phyloP scores from a whole-genome alignment of 2,888 invertebrate species.

The Drosophila maculinotata region DNA sequence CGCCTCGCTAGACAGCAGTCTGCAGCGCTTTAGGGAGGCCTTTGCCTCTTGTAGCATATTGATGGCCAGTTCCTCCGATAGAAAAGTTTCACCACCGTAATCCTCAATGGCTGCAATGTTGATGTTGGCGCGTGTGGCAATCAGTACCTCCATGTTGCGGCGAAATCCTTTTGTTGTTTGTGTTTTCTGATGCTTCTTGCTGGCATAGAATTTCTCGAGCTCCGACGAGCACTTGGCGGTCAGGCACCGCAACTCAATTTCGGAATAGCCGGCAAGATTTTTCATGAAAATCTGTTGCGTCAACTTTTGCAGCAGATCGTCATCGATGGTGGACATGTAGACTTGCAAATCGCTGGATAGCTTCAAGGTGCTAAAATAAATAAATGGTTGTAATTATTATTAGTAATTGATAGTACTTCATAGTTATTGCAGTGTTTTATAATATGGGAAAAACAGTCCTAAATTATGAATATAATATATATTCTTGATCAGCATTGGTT shows the following conservation, averaged over 20 bases:
- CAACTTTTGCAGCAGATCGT: slow-evolving; percentile 91
- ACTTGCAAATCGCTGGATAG: slow-evolving; percentile 90
- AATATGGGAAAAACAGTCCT: no score
- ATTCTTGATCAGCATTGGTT: no score
- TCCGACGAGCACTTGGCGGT: slow-evolving; percentile 91
- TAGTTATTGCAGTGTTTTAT: no score
- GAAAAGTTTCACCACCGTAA: slow-evolving; percentile 98
- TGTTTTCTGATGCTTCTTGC: slow-evolving; percentile 97
- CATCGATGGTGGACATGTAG: slow-evolving; percentile 92
- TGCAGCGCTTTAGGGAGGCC: slow-evolving; percentile 94
- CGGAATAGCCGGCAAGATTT: slow-evolving; percentile 92
- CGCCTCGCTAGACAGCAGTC: slow-evolving; percentile 91
- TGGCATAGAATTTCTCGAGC: slow-evolving; percentile 94
- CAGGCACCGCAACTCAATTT: slow-evolving; percentile 91
- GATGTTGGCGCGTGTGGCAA: slow-evolving; percentile 95
- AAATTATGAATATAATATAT: background rate
- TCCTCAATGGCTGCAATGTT: slow-evolving; percentile 98
- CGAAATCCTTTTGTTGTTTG: slow-evolving; percentile 96
- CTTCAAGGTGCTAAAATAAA: slow-evolving; percentile 88
- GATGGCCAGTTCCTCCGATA: slow-evolving; percentile 97
- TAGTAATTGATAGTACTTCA: no score
- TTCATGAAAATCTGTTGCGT: slow-evolving; percentile 92
- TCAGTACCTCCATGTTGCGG: slow-evolving; percentile 96
- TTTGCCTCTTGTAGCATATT: slow-evolving; percentile 95
- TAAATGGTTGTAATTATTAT: no score